Conservation (phyloP, 1,140 invertebrate species). For the Pomacea maculata region DNA sequence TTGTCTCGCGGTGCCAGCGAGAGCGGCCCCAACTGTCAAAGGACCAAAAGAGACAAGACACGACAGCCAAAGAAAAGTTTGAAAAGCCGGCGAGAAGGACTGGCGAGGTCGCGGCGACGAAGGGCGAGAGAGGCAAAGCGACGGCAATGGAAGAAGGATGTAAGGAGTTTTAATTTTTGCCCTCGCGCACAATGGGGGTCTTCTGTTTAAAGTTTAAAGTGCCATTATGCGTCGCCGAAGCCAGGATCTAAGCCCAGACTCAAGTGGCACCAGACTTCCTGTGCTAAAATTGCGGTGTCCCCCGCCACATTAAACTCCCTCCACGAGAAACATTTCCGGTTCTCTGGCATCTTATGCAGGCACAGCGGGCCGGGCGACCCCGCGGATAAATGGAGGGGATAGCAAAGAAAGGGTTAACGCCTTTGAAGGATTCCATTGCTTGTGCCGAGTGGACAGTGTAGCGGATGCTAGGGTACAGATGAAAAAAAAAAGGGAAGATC, state of each 20-base stretch:
- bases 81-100: too few relatives aligned
- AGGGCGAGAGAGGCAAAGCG: background rate
- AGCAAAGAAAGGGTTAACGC: too few relatives aligned
- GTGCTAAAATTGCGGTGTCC: background rate
- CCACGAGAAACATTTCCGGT: background rate
- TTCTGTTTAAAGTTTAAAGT: conserved; percentile 6
- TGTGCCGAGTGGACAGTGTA: too few relatives aligned
- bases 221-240: conserved; percentile 14
- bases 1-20: too few relatives aligned
- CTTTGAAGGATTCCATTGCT: too few relatives aligned
- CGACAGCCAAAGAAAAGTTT: too few relatives aligned
- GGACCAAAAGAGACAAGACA: too few relatives aligned
- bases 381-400: background rate
- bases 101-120: too few relatives aligned
- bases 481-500: too few relatives aligned
- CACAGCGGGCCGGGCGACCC: background rate
- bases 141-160: conserved; percentile 3
- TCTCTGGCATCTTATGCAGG: background rate
- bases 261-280: conserved; percentile 12
- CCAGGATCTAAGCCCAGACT: background rate
- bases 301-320: conserved; percentile 14
- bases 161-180: background rate
- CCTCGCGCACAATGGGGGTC: conserved; percentile 8
- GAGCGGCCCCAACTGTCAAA: too few relatives aligned
- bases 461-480: too few relatives aligned